Percentiles rank a stretch among this genome's conserved stretches.
Conservation (phyloP, 2,113 vertebrate genomes). For the Panthera uncia region DNA sequence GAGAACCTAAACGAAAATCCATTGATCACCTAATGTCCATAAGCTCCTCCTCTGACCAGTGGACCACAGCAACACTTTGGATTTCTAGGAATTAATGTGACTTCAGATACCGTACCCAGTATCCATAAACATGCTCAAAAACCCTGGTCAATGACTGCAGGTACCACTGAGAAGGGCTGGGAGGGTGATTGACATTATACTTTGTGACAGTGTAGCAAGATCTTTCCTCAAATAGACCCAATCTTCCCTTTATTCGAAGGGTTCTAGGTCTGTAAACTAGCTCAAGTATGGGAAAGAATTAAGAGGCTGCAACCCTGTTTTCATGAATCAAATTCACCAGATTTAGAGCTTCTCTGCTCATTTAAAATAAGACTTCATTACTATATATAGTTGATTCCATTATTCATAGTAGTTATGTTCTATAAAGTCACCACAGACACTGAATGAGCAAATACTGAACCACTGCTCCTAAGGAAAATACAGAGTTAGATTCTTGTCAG, state of each 20-base stretch:
- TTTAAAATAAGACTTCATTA: neutral
- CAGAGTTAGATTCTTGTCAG: neutral
- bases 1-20: neutral
- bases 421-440: neutral
- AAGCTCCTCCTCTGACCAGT: neutral
- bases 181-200: neutral
- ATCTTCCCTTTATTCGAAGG: neutral
- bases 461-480: neutral
- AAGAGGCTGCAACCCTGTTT: neutral
- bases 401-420: neutral
- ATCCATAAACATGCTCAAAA: neutral
- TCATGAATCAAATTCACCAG: neutral
- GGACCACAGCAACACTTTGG: neutral
- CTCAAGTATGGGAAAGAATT: neutral
- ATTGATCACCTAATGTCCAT: neutral
- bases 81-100: neutral
- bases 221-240: neutral
- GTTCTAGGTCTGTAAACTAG: neutral
- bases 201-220: neutral
- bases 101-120: neutral
- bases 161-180: neutral
- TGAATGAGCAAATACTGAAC: neutral
- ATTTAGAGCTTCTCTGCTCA: neutral
- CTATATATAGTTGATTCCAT: neutral
- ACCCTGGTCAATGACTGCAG: accelerated